Evolutionary conservation across 2,113 vertebrate species (phyloP).

Genomic region (Apaloderma vittatum): DNA sequence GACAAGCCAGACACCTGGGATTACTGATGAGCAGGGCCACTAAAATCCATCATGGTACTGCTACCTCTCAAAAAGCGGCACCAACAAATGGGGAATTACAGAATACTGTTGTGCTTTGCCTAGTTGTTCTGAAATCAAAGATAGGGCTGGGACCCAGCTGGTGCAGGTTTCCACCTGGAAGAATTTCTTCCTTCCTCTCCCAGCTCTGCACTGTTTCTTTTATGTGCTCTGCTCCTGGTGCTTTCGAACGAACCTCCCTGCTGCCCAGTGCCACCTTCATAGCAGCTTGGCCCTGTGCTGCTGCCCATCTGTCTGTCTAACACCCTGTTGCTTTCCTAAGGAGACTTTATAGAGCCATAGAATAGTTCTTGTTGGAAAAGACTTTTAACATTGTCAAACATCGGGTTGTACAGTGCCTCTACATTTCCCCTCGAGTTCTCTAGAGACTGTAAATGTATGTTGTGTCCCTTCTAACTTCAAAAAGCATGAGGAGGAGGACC

Average conservation of each 20-base stretch:
- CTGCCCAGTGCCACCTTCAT: not conserved
- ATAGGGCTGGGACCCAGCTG: not conserved
- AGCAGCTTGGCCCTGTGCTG: not conserved
- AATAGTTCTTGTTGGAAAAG: too few relatives aligned
- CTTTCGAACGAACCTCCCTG: not conserved
- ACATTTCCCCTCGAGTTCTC: not conserved
- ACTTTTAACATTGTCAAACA: too few relatives aligned
- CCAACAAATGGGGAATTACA: not conserved
- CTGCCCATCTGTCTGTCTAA: not conserved
- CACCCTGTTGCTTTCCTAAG: not conserved
- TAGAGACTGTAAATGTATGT: not conserved
- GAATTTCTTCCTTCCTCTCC: not conserved
- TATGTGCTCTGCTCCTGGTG: not conserved
- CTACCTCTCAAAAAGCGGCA: not conserved
- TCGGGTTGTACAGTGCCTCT: not conserved
- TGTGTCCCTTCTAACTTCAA: not conserved
- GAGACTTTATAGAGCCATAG: not conserved
- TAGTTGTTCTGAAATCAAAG: not conserved
- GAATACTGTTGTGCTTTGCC: not conserved
- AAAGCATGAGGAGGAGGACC: not conserved
- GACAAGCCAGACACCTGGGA: not conserved
- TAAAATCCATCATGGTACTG: not conserved
- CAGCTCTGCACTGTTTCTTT: not conserved
- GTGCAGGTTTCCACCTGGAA: not conserved
- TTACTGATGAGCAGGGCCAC: not conserved